Percentiles rank a stretch among this genome's conserved stretches.
These are phyloP conservation scores for Steatocranus sp. DNA, from an alignment of 2,797 vertebrate genomes.

Conservation along the genomic window DNA sequence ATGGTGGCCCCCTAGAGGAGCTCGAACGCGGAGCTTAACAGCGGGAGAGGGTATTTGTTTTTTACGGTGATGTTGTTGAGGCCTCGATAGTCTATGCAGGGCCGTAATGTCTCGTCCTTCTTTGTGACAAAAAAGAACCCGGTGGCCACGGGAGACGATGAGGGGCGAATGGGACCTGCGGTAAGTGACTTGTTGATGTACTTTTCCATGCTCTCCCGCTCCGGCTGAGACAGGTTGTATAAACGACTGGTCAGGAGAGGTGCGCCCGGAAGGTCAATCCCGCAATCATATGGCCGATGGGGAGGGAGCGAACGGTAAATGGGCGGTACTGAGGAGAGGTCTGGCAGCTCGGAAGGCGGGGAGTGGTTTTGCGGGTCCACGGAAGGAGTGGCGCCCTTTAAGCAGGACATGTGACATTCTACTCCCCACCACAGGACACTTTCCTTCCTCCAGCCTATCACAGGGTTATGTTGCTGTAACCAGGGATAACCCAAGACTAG, in stretches of 20 bases:
- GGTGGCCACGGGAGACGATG: not conserved
- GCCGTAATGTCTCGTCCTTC: not conserved
- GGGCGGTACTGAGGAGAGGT: not conserved
- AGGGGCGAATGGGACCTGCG: not conserved
- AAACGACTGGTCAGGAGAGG: not conserved
- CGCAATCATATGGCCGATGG: not conserved
- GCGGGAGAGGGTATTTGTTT: not conserved
- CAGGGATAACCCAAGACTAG: not conserved
- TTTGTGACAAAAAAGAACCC: not conserved
- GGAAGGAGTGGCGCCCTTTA: not conserved
- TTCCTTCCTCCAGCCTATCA: not conserved
- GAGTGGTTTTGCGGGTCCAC: too few species aligned
- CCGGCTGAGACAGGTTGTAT: not conserved
- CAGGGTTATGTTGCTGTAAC: not conserved
- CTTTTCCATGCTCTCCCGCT: not conserved
- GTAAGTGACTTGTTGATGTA: not conserved
- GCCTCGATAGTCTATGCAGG: not conserved
- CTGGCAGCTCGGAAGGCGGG: not conserved
- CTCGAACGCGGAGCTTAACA: not conserved
- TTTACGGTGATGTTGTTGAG: not conserved
- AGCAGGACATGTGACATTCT: not conserved
- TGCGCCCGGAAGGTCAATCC: not conserved
- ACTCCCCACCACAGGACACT: not conserved
- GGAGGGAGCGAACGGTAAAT: not conserved
- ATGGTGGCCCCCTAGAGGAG: too few species aligned